A percentile compares a stretch with the other conserved stretches of the same genome.
Evolutionary conservation across 2,888 invertebrate species (phyloP).

Genomic region (Tetheella fluctuosa): DNA sequence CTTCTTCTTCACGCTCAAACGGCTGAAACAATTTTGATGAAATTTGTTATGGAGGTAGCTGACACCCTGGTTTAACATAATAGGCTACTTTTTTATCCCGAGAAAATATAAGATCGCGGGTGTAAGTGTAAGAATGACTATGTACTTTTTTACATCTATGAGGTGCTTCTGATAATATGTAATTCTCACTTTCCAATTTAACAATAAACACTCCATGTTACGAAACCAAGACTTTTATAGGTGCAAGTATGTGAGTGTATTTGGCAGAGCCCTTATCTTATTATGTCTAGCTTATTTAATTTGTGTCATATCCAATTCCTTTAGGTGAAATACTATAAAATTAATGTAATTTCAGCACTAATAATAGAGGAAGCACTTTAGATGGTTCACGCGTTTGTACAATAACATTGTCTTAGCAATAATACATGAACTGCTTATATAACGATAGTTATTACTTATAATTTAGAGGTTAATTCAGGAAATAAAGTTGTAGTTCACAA

Average conservation of each 20-base stretch:
- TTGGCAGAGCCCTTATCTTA: background rate
- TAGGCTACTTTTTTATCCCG: too few relatives aligned
- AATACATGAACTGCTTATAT: slow-evolving; percentile 39
- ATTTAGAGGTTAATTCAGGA: slow-evolving; percentile 42
- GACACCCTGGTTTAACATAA: too few relatives aligned
- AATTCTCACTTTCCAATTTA: background rate
- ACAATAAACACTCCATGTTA: too few relatives aligned
- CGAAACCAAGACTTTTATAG: too few relatives aligned
- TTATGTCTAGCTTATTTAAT: background rate
- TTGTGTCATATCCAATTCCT: background rate
- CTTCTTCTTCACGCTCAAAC: too few relatives aligned
- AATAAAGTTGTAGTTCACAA: slow-evolving; percentile 46
- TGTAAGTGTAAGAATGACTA: too few relatives aligned
- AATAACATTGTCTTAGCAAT: slow-evolving; percentile 31
- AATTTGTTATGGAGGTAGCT: too few relatives aligned
- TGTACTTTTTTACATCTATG: background rate
- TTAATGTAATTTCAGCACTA: slow-evolving; percentile 3
- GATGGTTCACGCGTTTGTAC: slow-evolving; percentile 23
- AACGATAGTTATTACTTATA: slow-evolving; percentile 21
- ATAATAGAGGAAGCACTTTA: slow-evolving; percentile 22
- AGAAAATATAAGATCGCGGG: too few relatives aligned
- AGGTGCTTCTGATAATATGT: background rate
- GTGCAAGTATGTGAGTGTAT: background rate
- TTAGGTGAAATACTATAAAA: background rate
- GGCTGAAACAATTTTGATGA: too few relatives aligned